Evolutionary conservation across 2,888 invertebrate genomes (phyloP).

Genomic region (Calameuta idolon): DNA sequence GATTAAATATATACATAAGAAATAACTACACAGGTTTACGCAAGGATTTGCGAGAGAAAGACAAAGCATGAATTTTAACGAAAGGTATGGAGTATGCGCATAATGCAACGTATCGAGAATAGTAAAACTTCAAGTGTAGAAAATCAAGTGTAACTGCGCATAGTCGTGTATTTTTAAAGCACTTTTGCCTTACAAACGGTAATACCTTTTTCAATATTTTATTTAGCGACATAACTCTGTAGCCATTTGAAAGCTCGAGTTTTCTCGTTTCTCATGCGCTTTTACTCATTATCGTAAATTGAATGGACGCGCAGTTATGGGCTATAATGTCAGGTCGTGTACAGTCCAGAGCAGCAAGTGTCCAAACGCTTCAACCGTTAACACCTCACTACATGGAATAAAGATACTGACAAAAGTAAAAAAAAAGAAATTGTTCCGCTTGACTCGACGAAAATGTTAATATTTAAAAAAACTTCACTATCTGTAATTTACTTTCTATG

Average conservation of each 20-base stretch:
- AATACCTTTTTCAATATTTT: background rate
- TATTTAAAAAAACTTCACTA: no score
- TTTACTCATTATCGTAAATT: background rate
- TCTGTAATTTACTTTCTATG: background rate
- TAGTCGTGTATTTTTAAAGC: background rate
- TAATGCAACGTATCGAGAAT: no score
- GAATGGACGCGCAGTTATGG: background rate
- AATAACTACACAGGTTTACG: no score
- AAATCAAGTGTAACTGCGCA: no score
- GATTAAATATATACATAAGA: no score
- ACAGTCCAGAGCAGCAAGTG: background rate
- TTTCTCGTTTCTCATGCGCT: background rate
- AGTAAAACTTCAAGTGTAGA: no score
- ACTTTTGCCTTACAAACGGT: background rate
- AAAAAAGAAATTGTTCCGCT: no score
- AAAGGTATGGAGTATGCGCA: no score
- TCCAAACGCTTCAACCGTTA: background rate
- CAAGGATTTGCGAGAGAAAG: no score
- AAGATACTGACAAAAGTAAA: no score
- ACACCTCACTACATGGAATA: background rate
- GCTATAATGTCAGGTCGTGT: background rate
- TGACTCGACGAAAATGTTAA: no score
- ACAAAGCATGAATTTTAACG: no score
- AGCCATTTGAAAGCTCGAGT: background rate
- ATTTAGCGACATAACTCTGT: background rate